A percentile compares a stretch with the other conserved stretches of the same genome.
phyloP scores from a whole-genome alignment of 1,140 invertebrate species.

The Caerostris darwini region DNA sequence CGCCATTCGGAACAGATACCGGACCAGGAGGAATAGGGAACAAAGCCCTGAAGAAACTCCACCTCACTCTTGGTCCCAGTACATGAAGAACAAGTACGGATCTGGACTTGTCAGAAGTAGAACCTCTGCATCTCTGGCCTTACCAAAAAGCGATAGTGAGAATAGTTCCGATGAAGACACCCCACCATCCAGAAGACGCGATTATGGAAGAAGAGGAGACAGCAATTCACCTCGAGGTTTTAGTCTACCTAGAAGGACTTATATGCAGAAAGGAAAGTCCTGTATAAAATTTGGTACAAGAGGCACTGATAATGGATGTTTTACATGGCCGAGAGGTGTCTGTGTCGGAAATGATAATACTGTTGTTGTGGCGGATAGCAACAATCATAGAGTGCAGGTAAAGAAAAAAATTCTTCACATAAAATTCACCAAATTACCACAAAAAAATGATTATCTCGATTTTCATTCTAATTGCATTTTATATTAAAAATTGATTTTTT shows the following conservation, averaged over 20 bases:
- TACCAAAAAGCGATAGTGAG: constrained; percentile 52
- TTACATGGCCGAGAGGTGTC: constrained; percentile 97
- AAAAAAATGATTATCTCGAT: too few species aligned
- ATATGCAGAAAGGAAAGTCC: constrained; percentile 88
- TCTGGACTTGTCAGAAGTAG: constrained; percentile 30
- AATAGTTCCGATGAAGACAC: constrained; percentile 79
- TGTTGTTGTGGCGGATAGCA: constrained; percentile 97
- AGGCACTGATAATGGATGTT: constrained; percentile 96
- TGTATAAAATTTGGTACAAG: constrained; percentile 96
- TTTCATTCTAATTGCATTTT: too few species aligned
- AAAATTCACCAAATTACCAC: too few species aligned
- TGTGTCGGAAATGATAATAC: constrained; percentile 96
- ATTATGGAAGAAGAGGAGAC: constrained; percentile 42
- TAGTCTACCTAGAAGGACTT: constrained; percentile 75
- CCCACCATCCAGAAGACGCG: constrained; percentile 26
- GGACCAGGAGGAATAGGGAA: constrained; percentile 39
- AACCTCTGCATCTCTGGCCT: constrained; percentile 42
- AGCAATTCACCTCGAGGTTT: constrained; percentile 58
- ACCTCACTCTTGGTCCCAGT: constrained; percentile 85
- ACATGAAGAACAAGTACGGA: constrained; percentile 96
- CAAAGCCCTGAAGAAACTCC: constrained; percentile 38
- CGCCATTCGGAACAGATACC: constrained; percentile 59
- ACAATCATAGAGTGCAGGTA: constrained; percentile 93
- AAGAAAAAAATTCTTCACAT: background rate
- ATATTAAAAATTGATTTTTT: too few species aligned